A percentile compares a stretch with the other conserved stretches of the same genome.
phyloP scores from a whole-genome alignment of 2,888 invertebrate species.

The Galerucella nymphaeae region DNA sequence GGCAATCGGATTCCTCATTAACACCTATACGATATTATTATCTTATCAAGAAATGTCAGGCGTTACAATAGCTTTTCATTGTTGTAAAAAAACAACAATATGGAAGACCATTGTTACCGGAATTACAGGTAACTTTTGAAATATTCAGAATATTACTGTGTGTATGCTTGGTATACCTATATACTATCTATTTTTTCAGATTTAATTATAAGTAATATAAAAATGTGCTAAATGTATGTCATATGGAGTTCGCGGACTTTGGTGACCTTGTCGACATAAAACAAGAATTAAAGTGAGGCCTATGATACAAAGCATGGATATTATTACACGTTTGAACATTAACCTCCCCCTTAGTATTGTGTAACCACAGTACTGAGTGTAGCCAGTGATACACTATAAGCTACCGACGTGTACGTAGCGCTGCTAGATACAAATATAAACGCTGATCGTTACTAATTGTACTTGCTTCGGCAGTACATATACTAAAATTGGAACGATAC shows the following conservation, averaged over 20 bases:
- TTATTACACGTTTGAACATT: no score
- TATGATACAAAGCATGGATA: no score
- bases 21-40: conserved; percentile 38
- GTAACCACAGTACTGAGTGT: no score
- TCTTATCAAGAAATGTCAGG: conserved; percentile 35
- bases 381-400: neutral
- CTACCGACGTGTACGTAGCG: neutral
- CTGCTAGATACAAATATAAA: neutral
- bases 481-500: conserved; percentile 93
- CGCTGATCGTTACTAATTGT: conserved; percentile 57
- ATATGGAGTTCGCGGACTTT: no score
- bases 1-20: conserved; percentile 41
- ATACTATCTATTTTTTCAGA: neutral
- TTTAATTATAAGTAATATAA: neutral
- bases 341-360: no score
- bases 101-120: conserved; percentile 23
- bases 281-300: no score
- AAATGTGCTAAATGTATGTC: no score
- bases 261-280: no score
- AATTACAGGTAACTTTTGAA: conserved; percentile 4
- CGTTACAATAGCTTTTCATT: conserved; percentile 30
- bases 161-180: neutral
- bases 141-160: neutral
- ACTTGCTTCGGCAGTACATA: conserved; percentile 84
- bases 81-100: conserved; percentile 10